Base-by-base conservation (phyloP, 2,113 vertebrate species). In the Misgurnus mizolepis region DNA sequence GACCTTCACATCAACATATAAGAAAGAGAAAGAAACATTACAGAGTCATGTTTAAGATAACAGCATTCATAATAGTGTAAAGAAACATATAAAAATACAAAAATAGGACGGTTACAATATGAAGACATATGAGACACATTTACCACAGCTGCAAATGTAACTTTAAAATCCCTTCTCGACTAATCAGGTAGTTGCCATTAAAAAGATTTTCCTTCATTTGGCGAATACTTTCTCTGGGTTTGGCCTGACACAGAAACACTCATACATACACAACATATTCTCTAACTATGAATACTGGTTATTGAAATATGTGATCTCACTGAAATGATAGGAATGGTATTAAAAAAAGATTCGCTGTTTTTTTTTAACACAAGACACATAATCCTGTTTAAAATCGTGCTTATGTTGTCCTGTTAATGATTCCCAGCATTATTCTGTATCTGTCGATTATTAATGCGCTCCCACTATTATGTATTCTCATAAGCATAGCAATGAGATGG, bases 21-120 rank as follows among this genome's bases (percentile, higher is more conserved):
- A 77, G 80, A 85, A 82, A 87, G 79, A 87, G 87, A 86, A 76
- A 43, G 86, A 89, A 90, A 88, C 86, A 79, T 79, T 90, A 91
- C 86, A 89, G 89, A 91, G 27, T 34, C 85, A 80, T 83, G 87
- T 82, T 62, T 81, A 88, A 87, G 67, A 81, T 80, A 80, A 89
- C 88, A 86, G 85, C 66, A 88, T 87, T 89, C 82, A 84, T 56
- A 72, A 75, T 68, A 80, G 89, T 88, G 88, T 64, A 89, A 91
- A 90, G 73, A 87, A 92, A 90, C 73, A 84, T 77, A 85, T 90
- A 88, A 90, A 91, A 90, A 91, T 90, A 90, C 88, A 92, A 90
- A 93, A 93, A 89, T 88, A 34, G 85, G 87, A 87, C 89, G 74
- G 78, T 87, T 90, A 90, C 86, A 91, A 89, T 89, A 88, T 89